Conservation (phyloP, 2,888 invertebrate species). For the Zele albiditarsus region DNA sequence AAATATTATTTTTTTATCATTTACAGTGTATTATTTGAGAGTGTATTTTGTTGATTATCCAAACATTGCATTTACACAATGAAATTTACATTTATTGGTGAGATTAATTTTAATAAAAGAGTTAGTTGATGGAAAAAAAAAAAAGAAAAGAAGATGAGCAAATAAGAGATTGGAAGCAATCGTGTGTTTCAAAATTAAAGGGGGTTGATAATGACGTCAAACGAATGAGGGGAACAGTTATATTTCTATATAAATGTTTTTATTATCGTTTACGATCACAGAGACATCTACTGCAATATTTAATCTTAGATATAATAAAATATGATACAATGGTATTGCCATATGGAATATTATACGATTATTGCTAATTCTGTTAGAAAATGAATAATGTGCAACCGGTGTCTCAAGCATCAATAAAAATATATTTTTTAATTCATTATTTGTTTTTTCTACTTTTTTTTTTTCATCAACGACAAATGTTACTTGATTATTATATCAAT, state of each 20-base stretch:
- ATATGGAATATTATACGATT: slow-evolving; percentile 1
- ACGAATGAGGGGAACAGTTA: not conserved
- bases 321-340: not conserved
- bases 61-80: no score
- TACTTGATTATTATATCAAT: not conserved
- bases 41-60: no score
- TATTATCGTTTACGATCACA: not conserved
- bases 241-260: not conserved
- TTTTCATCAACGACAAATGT: not conserved
- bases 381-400: not conserved
- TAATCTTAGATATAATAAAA: not conserved
- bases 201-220: not conserved
- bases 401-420: not conserved
- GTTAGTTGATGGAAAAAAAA: not conserved
- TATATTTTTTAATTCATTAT: not conserved
- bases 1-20: no score
- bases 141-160: not conserved
- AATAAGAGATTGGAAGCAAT: not conserved
- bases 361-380: not conserved
- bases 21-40: no score
- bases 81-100: no score
- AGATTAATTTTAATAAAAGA: no score
- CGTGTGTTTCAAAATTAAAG: no score
- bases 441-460: not conserved
- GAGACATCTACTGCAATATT: not conserved